Base-by-base conservation (phyloP, 2,113 vertebrate genomes). In the Eleginops maclovinus region DNA sequence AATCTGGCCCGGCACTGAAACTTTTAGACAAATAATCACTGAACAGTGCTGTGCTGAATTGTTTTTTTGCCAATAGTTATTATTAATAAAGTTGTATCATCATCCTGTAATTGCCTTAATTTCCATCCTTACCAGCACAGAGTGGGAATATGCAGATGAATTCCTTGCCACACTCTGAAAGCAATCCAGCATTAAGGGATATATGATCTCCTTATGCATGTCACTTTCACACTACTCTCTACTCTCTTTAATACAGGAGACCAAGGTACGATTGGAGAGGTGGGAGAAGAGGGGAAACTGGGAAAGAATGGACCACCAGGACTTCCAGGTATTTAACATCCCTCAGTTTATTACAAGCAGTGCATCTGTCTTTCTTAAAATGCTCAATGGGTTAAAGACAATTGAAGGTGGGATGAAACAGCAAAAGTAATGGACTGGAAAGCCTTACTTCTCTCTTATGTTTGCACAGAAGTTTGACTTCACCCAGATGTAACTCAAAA, bases 241-340 rank as follows among this genome's bases (percentile, higher is more conserved):
- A 15, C 26, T 31, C 2, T 2, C 28, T 26, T 59, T 31, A 46
- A 71, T 77, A 4, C 22, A 93, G 92, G 92, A 71, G 89, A 93
- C 71, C 87, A 90, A 69, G 92, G 92, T 43, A 83, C 86, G 47
- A 67, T 60, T 60, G 92, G 92, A 80, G 84, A 90, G 1, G 80
- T 80, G 15, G 92, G 92, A 36, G 88, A 88, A 36, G 41, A 46
- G 21, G 92, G 92, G 1, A 87, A 47, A 54, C 22, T 88, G 61
- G 92, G 92, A n/a, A 93, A 93, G 77, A 67, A 65, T 55, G 92
- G 92, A 79, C 90, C 85, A n/a, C 61, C 89, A 53, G 92, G 92
- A 86, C 40, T 62, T 80, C 26, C 56, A 91, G 92, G 92, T 93
- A 86, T 61, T 36, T 0, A 71, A 4, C 6, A 54, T 28, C 2